Evolutionary conservation across 2,888 invertebrate species (phyloP), one percentile per base, ranked within the genome.

Genomic region (Lithophane semibrunnea): DNA sequence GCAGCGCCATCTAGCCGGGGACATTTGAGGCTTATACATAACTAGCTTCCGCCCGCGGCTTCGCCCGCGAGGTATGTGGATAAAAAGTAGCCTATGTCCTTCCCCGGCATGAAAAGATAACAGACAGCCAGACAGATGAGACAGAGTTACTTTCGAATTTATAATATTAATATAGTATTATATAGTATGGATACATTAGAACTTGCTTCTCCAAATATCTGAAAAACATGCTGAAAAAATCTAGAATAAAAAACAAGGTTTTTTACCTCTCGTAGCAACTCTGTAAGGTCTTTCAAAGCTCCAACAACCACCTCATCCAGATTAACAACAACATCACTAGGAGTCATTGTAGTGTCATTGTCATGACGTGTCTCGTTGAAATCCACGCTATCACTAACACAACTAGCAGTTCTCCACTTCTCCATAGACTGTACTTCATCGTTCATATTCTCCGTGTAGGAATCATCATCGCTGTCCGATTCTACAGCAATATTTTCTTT

Each of bases 401-500:
- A 85, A 75, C 95, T 95, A 0, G 92, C 93, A 3, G 89, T 88
- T 1, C 96, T 89, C 96, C 96, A 96, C 18, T 93, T 92, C 65
- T 92, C 88, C 3, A 86, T 86, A 42, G 86, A 83, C 47, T 75
- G 88, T 13, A 90, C 86, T 47, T 87, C 82, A 5, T 93, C 91
- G 49, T 93, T 94, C 90, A 95, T 93, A 69, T 92, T 94, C 10
- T 96, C 95, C 0, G 88, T 84, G 70, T 90, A 95, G 0, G 97
- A 96, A 10, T 93, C 94, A 86, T 96, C 93, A 82, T 96, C 96
- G 56, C 93, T 93, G 47, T 96, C 96, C 0, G 94, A 92, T 8
- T 95, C 94, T 7, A 95, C 72, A 0, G 96, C 95, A 71, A 96
- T 91, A 85, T 97, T 97, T 79, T 97, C 97, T 85, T 97, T 97